These are phyloP conservation scores for Neodiprion lecontei DNA, from an alignment of 1,140 invertebrate species.

Conservation along the genomic window DNA sequence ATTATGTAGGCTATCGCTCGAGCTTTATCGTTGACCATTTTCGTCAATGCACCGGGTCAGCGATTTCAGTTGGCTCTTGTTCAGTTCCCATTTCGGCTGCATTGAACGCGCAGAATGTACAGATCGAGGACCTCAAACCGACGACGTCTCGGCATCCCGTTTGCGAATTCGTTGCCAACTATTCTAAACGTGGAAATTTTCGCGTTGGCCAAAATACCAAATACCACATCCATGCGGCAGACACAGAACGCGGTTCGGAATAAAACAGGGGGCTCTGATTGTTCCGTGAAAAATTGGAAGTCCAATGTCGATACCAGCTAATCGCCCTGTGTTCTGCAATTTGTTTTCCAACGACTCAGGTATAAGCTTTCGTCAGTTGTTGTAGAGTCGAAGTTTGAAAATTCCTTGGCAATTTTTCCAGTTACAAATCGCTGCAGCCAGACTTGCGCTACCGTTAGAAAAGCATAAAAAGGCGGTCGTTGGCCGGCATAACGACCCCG, in stretches of 20 bases:
- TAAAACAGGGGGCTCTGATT: too few species aligned
- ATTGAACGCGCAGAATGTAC: neutral
- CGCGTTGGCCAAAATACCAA: slow-evolving; percentile 4
- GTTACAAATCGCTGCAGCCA: too few species aligned
- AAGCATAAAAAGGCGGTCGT: neutral
- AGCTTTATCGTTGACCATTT: neutral
- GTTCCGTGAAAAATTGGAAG: too few species aligned
- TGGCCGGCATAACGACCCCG: neutral
- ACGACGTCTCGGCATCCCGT: neutral
- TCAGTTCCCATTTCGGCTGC: neutral
- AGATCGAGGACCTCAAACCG: neutral
- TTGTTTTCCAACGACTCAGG: too few species aligned
- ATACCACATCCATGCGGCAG: neutral
- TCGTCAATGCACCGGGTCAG: neutral
- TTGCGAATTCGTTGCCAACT: slow-evolving; percentile 6
- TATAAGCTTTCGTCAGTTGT: too few species aligned
- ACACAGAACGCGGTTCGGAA: too few species aligned
- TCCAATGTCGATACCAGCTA: too few species aligned
- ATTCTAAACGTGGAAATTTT: neutral
- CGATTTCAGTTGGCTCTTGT: neutral
- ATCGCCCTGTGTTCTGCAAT: too few species aligned
- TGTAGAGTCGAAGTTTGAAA: too few species aligned
- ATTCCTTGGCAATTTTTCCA: too few species aligned
- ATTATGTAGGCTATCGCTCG: too few species aligned
- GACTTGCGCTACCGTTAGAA: too few species aligned